phyloP scores from a whole-genome alignment of 2,113 vertebrate genomes.

The Mixornis gularis region DNA sequence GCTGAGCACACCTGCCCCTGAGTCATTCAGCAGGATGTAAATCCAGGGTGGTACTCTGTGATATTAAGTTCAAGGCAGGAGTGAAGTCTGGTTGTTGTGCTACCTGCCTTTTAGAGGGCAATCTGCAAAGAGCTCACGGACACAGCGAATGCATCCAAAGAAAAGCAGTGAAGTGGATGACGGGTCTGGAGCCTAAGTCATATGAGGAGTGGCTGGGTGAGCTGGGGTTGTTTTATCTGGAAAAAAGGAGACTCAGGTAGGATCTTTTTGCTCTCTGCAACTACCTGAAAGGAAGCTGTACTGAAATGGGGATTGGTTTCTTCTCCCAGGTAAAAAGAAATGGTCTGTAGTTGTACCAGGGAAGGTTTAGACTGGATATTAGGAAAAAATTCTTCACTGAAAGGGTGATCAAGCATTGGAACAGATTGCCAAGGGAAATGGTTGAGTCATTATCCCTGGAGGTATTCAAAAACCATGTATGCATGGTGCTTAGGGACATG shows the following conservation, averaged over 20 bases:
- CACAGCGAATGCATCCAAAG: neutral
- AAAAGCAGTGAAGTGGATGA: neutral
- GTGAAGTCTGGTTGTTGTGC: neutral
- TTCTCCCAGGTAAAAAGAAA: neutral
- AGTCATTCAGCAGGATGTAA: neutral
- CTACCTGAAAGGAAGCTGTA: neutral
- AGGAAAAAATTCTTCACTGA: neutral
- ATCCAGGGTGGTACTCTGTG: neutral
- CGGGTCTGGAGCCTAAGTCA: neutral
- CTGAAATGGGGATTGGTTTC: neutral
- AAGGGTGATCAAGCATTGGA: neutral
- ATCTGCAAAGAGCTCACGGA: neutral
- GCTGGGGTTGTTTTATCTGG: neutral
- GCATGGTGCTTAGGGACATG: neutral
- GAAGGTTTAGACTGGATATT: neutral
- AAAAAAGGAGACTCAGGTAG: neutral
- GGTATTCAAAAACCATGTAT: neutral
- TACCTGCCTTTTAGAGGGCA: neutral
- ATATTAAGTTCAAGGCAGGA: neutral
- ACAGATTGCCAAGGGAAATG: neutral
- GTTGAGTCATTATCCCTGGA: neutral
- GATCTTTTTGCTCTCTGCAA: neutral
- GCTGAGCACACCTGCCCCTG: neutral
- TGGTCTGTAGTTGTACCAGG: neutral
- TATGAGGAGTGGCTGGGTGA: neutral